Conservation (phyloP, 2,797 vertebrate genomes). For the Ficedula albicollis region DNA sequence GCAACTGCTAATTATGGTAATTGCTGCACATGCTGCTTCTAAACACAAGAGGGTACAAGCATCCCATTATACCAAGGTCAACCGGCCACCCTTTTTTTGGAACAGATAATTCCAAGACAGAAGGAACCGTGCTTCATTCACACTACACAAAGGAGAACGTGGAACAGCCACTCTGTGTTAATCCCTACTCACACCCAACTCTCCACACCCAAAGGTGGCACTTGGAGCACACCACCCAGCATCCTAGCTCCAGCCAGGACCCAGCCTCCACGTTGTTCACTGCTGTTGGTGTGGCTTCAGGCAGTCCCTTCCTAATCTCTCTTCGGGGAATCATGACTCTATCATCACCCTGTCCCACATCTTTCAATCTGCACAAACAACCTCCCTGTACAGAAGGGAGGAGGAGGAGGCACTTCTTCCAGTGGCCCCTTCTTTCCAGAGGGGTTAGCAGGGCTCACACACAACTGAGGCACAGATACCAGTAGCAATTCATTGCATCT, state of each 20-base stretch:
- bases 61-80: constrained; percentile 52
- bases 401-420: not conserved
- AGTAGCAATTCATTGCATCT: not conserved
- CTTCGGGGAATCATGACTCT: not conserved
- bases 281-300: not conserved
- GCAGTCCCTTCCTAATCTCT: not conserved
- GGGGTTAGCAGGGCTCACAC: rapidly evolving
- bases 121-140: not conserved
- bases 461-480: rapidly evolving
- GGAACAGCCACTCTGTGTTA: not conserved
- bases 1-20: constrained; percentile 66
- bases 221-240: not conserved
- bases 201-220: not conserved
- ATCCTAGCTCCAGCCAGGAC: not conserved
- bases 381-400: not conserved
- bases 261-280: not conserved
- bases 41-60: constrained; percentile 69
- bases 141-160: not conserved
- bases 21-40: constrained; percentile 59
- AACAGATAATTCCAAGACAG: not conserved
- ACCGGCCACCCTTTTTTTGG: not conserved
- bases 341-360: not conserved
- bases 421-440: not conserved
- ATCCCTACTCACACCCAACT: not conserved
- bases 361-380: not conserved